These are phyloP conservation scores for Coreoperca whiteheadi DNA, from an alignment of 2,113 vertebrate species.

Conservation along the genomic window DNA sequence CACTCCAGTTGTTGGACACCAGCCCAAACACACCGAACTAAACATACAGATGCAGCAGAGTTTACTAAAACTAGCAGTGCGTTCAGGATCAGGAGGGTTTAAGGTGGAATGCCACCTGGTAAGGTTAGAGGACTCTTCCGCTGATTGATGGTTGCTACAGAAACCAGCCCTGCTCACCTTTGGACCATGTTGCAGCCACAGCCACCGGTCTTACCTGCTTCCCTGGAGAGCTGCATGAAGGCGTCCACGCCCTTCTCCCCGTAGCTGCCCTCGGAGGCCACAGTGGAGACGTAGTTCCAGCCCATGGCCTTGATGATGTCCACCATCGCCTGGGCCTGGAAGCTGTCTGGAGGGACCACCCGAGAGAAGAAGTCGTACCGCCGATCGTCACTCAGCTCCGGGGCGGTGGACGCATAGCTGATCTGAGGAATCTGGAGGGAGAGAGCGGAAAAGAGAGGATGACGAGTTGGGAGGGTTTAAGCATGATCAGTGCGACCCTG, in stretches of 20 bases:
- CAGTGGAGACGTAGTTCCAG: slow-evolving; percentile 79
- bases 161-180: background rate
- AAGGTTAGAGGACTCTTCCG: background rate
- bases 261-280: slow-evolving; percentile 78
- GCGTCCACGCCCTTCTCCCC: slow-evolving; percentile 80
- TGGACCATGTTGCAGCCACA: background rate
- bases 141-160: too few species aligned
- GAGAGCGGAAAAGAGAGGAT: background rate
- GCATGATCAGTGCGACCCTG: too few species aligned
- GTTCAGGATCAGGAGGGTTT: too few species aligned
- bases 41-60: too few species aligned
- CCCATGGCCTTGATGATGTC: slow-evolving; percentile 77
- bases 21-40: background rate
- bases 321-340: slow-evolving; percentile 81
- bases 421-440: slow-evolving; percentile 75
- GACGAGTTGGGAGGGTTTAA: background rate
- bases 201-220: slow-evolving; percentile 59
- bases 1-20: background rate
- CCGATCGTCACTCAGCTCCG: slow-evolving; percentile 78
- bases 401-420: slow-evolving; percentile 78
- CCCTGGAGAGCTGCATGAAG: slow-evolving; percentile 78
- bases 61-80: too few species aligned
- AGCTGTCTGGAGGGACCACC: slow-evolving; percentile 76
- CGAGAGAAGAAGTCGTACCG: slow-evolving; percentile 80
- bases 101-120: too few species aligned